A percentile compares a stretch with the other conserved stretches of the same genome.
phyloP scores from a whole-genome alignment of 2,113 vertebrate genomes.

The Ondatra zibethicus region DNA sequence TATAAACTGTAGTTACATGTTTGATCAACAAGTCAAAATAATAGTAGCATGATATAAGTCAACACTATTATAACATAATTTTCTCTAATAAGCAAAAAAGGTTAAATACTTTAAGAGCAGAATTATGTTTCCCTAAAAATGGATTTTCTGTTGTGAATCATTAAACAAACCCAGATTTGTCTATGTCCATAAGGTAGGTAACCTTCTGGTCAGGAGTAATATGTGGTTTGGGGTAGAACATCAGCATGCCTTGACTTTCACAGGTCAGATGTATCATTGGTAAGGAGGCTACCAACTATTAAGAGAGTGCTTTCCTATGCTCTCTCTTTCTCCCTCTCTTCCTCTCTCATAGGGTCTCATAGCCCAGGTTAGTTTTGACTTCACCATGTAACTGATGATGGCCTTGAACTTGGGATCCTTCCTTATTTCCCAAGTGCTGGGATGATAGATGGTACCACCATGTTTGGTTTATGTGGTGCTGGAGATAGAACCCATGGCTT shows the following conservation, averaged over 20 bases:
- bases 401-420: not conserved
- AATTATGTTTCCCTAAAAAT: slow-evolving; percentile 47
- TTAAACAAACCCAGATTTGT: not conserved
- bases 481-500: not conserved
- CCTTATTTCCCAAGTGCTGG: not conserved
- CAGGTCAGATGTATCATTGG: not conserved
- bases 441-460: not conserved
- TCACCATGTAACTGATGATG: no score
- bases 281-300: not conserved
- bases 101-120: not conserved
- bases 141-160: not conserved
- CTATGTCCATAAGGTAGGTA: not conserved
- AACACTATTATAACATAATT: slow-evolving; percentile 50
- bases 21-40: slow-evolving; percentile 29
- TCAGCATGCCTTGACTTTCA: not conserved
- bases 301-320: not conserved
- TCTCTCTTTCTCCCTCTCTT: not conserved
- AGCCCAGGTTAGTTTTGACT: not conserved
- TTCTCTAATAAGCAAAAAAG: not conserved
- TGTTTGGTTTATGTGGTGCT: not conserved
- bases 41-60: not conserved
- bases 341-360: not conserved
- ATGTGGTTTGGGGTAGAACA: not conserved
- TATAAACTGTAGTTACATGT: not conserved
- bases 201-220: not conserved